These are phyloP conservation scores for Nannoperca obscura DNA, from an alignment of 2,797 vertebrate genomes.

Conservation along the genomic window DNA sequence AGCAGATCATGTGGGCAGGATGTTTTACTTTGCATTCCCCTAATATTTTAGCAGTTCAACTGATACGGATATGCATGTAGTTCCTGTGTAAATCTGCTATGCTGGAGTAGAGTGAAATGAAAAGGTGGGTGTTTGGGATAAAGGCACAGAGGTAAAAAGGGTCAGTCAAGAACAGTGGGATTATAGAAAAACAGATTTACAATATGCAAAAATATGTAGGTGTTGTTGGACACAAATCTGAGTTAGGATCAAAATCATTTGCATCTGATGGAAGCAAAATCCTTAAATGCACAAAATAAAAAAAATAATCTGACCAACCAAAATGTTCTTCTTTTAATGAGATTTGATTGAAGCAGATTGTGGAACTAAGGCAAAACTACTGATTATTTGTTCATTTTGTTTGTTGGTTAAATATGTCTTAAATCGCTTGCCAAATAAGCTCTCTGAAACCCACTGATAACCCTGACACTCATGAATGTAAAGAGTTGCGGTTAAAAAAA, in stretches of 20 bases:
- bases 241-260: not conserved
- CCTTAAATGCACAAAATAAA: not conserved
- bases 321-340: not conserved
- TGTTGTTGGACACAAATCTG: not conserved
- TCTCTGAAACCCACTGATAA: not conserved
- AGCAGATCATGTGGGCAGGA: constrained; percentile 9
- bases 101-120: not conserved
- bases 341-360: not conserved
- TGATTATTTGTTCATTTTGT: not conserved
- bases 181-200: no score
- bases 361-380: not conserved
- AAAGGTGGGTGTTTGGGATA: not conserved
- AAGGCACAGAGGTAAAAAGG: not conserved
- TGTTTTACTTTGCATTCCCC: not conserved
- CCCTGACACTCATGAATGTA: not conserved
- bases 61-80: not conserved
- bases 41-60: not conserved
- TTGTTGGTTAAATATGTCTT: not conserved
- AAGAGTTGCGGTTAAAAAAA: not conserved
- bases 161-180: no score
- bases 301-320: not conserved
- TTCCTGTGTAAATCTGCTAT: not conserved
- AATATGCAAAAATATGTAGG: not conserved
- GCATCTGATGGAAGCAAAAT: not conserved
- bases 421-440: not conserved